These are phyloP conservation scores for Entomobrya multifasciata DNA, from an alignment of 2,888 invertebrate genomes.

Conservation along the genomic window DNA sequence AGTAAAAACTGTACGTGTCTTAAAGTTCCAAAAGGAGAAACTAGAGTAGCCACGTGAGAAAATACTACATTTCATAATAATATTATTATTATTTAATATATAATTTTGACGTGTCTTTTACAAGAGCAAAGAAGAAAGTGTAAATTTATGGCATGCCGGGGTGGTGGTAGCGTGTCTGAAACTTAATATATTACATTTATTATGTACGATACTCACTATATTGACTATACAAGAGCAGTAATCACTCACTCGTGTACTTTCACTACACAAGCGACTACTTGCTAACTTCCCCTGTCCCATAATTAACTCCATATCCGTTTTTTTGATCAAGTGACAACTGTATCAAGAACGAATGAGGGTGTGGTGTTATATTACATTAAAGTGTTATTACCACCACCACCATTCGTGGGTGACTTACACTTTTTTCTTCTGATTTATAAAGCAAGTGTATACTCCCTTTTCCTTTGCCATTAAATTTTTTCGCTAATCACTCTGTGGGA, in stretches of 20 bases:
- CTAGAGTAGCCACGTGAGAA: background rate
- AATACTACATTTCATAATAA: constrained; percentile 14
- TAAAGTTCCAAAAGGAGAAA: background rate
- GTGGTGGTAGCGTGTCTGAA: background rate
- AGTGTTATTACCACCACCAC: constrained; percentile 10
- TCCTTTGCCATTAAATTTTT: constrained; percentile 22
- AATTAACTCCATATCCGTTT: constrained; percentile 61
- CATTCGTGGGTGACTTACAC: constrained; percentile 5
- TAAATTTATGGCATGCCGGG: constrained; percentile 13
- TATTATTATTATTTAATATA: constrained; percentile 17
- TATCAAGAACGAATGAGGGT: constrained; percentile 39
- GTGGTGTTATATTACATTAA: background rate
- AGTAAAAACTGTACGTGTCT: no score
- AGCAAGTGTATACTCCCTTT: no score
- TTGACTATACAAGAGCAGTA: background rate
- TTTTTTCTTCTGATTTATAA: no score
- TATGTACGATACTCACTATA: background rate
- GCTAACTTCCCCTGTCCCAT: constrained; percentile 47
- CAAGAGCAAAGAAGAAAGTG: background rate
- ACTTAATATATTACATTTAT: no score
- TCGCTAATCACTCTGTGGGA: background rate
- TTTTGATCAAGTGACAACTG: constrained; percentile 60
- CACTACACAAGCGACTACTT: no score
- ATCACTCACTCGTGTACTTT: no score
- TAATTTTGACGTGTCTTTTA: background rate